Evolutionary conservation across 2,888 invertebrate genomes (phyloP).

Genomic region (Hydropsyche betteni): DNA sequence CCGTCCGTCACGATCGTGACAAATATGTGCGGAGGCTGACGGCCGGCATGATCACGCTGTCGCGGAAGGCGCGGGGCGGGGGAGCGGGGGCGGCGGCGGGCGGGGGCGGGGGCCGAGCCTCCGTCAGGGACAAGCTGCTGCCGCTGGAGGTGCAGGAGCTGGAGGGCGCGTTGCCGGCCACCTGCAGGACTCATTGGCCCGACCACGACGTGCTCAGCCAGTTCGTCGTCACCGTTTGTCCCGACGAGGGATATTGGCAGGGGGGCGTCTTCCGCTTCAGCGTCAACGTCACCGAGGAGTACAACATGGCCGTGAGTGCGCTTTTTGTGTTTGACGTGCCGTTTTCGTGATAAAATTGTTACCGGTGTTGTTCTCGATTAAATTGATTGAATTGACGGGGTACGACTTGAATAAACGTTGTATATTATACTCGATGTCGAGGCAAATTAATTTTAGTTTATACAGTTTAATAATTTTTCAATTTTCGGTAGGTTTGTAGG

Average conservation of each 20-base stretch:
- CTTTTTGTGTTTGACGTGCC: too few species aligned
- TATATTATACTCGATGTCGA: too few species aligned
- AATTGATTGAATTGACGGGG: too few species aligned
- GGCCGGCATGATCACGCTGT: constrained; percentile 66
- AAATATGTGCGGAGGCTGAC: too few species aligned
- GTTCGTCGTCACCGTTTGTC: constrained; percentile 79
- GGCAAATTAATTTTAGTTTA: too few species aligned
- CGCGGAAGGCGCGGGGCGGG: constrained; percentile 58
- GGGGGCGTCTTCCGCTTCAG: constrained; percentile 88
- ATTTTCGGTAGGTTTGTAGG: too few species aligned
- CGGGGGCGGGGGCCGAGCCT: constrained; percentile 64
- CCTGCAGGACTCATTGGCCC: constrained; percentile 82
- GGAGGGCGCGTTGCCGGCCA: constrained; percentile 82
- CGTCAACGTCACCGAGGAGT: constrained; percentile 89
- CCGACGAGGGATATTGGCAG: constrained; percentile 90
- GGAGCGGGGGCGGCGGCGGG: constrained; percentile 57
- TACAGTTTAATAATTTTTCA: too few species aligned
- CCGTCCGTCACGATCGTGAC: neutral
- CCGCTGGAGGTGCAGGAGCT: constrained; percentile 88
- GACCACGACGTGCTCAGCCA: constrained; percentile 85
- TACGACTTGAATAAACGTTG: too few species aligned
- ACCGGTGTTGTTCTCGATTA: too few species aligned
- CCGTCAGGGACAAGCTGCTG: constrained; percentile 80
- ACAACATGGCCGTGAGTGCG: constrained; percentile 89
- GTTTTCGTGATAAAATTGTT: too few species aligned